A percentile compares a stretch with the other conserved stretches of the same genome.
These are phyloP conservation scores for Cuniculus paca DNA, from an alignment of 2,797 vertebrate species.

Conservation along the genomic window DNA sequence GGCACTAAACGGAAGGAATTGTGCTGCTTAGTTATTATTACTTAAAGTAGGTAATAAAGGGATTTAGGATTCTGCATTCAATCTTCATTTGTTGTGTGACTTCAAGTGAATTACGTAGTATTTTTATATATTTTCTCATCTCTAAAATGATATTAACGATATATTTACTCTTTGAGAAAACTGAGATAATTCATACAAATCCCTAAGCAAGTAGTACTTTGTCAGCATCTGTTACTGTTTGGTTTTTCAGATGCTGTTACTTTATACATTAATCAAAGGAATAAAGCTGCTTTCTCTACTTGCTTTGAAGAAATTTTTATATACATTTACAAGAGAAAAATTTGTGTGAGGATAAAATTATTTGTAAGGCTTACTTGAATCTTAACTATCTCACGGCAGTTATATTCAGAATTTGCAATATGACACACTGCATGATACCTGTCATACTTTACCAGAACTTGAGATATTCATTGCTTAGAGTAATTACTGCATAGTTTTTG, in stretches of 20 bases:
- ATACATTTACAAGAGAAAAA: neutral
- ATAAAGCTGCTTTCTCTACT: neutral
- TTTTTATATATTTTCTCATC: neutral
- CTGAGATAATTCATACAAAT: neutral
- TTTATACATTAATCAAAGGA: neutral
- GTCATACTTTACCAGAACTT: neutral
- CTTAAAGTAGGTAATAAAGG: neutral
- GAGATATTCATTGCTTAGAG: neutral
- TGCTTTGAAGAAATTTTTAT: neutral
- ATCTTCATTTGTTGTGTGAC: neutral
- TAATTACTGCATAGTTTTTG: neutral
- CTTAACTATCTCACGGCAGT: neutral
- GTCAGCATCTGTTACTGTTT: neutral
- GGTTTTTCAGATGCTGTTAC: neutral
- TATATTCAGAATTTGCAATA: neutral
- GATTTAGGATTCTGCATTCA: neutral
- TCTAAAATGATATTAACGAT: neutral
- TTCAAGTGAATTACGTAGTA: neutral
- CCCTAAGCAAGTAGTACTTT: neutral
- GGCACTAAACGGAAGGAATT: neutral
- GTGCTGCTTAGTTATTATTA: neutral
- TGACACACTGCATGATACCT: neutral
- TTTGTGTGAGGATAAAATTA: neutral
- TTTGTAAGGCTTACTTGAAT: constrained; percentile 23
- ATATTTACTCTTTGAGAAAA: neutral